A percentile compares a stretch with the other conserved stretches of the same genome.
Evolutionary conservation across 2,113 vertebrate genomes (phyloP).

Genomic region (Synchiropus splendidus): DNA sequence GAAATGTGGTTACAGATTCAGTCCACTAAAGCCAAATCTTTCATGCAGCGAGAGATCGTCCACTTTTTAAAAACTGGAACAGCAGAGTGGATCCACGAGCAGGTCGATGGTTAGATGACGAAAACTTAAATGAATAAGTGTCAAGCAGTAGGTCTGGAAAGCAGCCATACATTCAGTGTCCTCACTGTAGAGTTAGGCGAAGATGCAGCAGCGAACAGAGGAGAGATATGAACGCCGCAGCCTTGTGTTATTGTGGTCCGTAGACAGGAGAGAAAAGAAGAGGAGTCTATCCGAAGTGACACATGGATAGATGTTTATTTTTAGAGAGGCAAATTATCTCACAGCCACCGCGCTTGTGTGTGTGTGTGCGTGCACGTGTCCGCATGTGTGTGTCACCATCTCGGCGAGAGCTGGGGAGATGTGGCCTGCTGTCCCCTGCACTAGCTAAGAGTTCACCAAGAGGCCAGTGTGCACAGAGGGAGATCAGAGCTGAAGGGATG

Average conservation of each 20-base stretch:
- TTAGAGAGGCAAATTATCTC: slow-evolving; percentile 59
- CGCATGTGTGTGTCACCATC: slow-evolving; percentile 29
- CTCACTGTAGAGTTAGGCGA: too few species aligned
- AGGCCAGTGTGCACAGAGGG: slow-evolving; percentile 41
- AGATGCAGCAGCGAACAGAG: too few species aligned
- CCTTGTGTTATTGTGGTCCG: slow-evolving; percentile 24
- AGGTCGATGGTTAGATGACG: too few species aligned
- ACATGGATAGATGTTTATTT: slow-evolving; percentile 60
- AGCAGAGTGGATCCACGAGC: too few species aligned
- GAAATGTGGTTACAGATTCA: too few species aligned
- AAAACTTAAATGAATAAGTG: too few species aligned
- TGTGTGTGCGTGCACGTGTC: slow-evolving; percentile 22
- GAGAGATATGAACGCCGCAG: too few species aligned
- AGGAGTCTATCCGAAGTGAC: slow-evolving; percentile 60
- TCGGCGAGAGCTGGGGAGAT: slow-evolving; percentile 44
- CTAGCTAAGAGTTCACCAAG: slow-evolving; percentile 53
- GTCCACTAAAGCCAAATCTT: too few species aligned
- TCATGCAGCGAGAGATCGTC: too few species aligned
- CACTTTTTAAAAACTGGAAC: too few species aligned
- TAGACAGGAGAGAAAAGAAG: slow-evolving; percentile 21
- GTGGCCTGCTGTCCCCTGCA: slow-evolving; percentile 51
- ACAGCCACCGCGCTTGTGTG: slow-evolving; percentile 24
- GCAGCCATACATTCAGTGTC: too few species aligned
- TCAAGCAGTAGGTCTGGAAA: too few species aligned
- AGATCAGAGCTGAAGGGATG: slow-evolving; percentile 47